phyloP scores from a whole-genome alignment of 30 jellyfish, hydroid and myxozoan genomes.

The Pelagia noctiluca region DNA sequence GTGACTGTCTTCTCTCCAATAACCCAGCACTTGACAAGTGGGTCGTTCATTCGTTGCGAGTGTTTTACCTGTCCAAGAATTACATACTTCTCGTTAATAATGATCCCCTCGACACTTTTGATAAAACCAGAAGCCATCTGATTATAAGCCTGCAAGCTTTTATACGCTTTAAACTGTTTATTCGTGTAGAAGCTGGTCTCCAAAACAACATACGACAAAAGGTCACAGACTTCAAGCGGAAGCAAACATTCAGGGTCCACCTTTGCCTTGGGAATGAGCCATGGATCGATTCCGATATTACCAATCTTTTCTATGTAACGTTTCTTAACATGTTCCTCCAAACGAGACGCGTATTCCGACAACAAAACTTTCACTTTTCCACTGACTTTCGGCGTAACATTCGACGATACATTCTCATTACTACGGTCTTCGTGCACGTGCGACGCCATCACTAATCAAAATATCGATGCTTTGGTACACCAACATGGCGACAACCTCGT shows the following conservation, averaged over 20 bases:
- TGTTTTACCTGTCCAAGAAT: slow-evolving; percentile 48
- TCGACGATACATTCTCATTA: not conserved
- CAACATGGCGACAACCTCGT: slow-evolving; percentile 36
- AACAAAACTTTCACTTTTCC: not conserved
- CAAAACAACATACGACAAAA: slow-evolving; percentile 36
- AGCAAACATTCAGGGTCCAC: slow-evolving; percentile 57
- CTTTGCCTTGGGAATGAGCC: not conserved
- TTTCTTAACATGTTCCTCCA: slow-evolving; percentile 27
- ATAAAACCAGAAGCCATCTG: slow-evolving; percentile 47
- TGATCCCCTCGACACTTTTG: slow-evolving; percentile 33
- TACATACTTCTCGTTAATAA: slow-evolving; percentile 4
- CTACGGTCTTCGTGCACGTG: not conserved
- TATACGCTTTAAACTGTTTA: slow-evolving; percentile 25
- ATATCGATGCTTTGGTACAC: slow-evolving; percentile 13
- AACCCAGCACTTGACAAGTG: slow-evolving; percentile 33
- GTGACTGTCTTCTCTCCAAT: slow-evolving; percentile 22
- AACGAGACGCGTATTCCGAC: slow-evolving; percentile 8
- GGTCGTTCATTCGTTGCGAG: slow-evolving; percentile 64
- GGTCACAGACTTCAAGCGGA: slow-evolving; percentile 51
- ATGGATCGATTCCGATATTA: slow-evolving; percentile 23
- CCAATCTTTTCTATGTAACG: slow-evolving; percentile 26
- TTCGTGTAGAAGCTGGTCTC: slow-evolving; percentile 60
- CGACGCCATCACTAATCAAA: slow-evolving; percentile 4
- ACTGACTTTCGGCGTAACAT: slow-evolving; percentile 1
- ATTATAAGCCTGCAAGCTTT: slow-evolving; percentile 48